phyloP scores from a whole-genome alignment of 2,888 invertebrate genomes.

The Agrochola lota region DNA sequence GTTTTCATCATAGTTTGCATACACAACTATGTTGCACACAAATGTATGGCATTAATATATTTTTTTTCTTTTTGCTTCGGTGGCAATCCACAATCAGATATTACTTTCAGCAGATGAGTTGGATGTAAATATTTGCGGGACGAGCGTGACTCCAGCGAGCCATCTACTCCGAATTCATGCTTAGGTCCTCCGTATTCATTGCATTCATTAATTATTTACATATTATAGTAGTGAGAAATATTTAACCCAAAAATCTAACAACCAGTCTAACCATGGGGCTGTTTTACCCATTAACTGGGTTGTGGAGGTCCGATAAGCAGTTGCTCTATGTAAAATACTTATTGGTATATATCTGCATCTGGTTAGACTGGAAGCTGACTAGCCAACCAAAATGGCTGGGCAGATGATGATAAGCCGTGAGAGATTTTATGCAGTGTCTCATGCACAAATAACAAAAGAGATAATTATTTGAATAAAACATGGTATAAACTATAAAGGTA shows the following conservation, averaged over 20 bases:
- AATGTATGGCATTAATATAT: too few species aligned
- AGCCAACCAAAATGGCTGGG: neutral
- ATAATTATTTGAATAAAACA: neutral
- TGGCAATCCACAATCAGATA: too few species aligned
- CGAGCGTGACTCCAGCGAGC: too few species aligned
- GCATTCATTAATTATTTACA: neutral
- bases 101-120: too few species aligned
- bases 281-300: neutral
- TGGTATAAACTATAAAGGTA: neutral
- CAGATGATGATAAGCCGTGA: neutral
- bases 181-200: too few species aligned
- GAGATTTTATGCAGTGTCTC: neutral
- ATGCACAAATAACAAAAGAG: neutral
- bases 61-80: too few species aligned
- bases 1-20: neutral
- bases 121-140: too few species aligned
- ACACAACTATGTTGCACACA: neutral
- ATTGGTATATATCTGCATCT: neutral
- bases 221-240: neutral
- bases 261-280: neutral
- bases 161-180: too few species aligned
- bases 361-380: neutral
- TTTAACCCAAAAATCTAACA: neutral
- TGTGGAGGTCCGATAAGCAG: neutral
- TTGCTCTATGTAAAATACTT: neutral